Evolutionary conservation across 2,797 vertebrate species (phyloP).

Genomic region (Pangasius krempfi): DNA sequence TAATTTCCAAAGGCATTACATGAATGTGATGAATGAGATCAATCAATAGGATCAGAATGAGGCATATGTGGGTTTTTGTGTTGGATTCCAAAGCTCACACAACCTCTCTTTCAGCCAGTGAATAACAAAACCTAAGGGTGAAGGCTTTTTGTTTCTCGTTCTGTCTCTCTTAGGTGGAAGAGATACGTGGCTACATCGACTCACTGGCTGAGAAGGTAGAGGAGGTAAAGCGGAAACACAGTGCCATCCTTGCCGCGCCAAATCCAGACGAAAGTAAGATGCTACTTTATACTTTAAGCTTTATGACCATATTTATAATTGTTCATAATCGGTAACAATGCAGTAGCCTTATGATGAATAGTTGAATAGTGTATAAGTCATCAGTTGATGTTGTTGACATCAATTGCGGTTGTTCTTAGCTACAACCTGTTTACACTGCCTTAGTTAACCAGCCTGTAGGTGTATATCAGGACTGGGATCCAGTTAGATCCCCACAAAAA

Average conservation of each 20-base stretch:
- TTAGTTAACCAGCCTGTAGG: neutral
- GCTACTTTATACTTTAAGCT: neutral
- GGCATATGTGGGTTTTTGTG: neutral
- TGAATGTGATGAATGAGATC: neutral
- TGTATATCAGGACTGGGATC: neutral
- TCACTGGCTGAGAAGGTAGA: slow-evolving; percentile 93
- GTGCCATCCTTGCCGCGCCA: slow-evolving; percentile 90
- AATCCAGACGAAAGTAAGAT: slow-evolving; percentile 87
- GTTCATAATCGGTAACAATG: neutral
- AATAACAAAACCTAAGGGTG: neutral
- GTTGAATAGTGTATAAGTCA: neutral
- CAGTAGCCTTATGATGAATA: neutral
- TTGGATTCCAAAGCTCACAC: neutral
- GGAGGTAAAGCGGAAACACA: slow-evolving; percentile 96
- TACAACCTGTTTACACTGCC: neutral
- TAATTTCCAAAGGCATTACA: neutral
- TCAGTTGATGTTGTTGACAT: too few relatives aligned
- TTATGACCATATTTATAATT: neutral
- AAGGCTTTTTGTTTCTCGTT: neutral
- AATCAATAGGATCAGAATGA: neutral
- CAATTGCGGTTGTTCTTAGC: too few relatives aligned
- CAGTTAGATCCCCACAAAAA: neutral
- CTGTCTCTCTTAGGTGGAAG: slow-evolving; percentile 83
- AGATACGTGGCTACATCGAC: slow-evolving; percentile 92
- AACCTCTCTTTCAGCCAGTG: neutral